Base-by-base conservation (phyloP, 2,888 invertebrate species). In the Amphipoea oculea region DNA sequence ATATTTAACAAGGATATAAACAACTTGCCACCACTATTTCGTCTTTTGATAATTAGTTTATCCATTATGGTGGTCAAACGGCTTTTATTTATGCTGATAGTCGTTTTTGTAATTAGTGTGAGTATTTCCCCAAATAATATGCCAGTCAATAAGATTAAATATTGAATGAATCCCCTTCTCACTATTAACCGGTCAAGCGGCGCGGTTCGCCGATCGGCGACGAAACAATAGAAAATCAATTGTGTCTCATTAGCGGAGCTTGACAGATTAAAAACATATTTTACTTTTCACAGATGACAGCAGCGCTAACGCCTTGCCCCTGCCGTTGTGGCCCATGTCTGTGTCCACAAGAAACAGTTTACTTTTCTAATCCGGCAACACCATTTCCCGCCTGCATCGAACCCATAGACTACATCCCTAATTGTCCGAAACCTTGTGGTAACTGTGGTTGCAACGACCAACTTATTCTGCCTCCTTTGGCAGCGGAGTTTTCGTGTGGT, bases 381-480 rank as follows among this genome's bases (percentile, higher is more conserved):
- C 89, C 87, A 11, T 73, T 57, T 73, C 54, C 70, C 20, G 73
- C 76, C 57, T 79, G 40, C 60, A 70, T 78, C 11, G 82, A 88
- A 23, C 42, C 82, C 76, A 83, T 79, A 81, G 79, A 86, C 71
- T 57, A 68, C 40, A n/a, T 67, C 0, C 40, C 68, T 0, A 81
- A 51, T 5, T 54, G 63, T 65, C 11, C 4, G 0, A 66, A 66
- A 69, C 20, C 76, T 75, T 71, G 69, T 23, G 42, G 80, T 67
- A 84, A 85, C 20, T 70, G 80, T 54, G 65, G 70, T 36, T 60
- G 80, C 73, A 85, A 86, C 14, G 82, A 89, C 2, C 91, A 92
- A 54, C 83, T 94, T 1, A 91, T 94, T 73, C 78, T 92, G 48
- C 93, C 94, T 0, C 94, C 94, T 7, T n/a, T 81, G 5, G 75